These are phyloP conservation scores for Aphis craccivora DNA, from an alignment of 1,140 invertebrate species.

Conservation along the genomic window DNA sequence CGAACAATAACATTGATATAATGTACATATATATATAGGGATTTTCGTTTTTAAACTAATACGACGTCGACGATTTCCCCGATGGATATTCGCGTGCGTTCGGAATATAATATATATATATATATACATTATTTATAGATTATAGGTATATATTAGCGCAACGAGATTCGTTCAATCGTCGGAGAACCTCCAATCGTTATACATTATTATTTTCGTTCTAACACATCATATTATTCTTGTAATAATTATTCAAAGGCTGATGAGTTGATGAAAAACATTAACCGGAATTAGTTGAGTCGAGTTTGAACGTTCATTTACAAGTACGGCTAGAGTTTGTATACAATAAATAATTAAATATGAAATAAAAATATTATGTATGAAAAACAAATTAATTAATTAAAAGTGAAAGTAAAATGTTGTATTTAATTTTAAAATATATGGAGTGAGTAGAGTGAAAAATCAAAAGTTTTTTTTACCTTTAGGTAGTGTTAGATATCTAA, in stretches of 20 bases:
- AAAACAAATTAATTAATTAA: too few relatives aligned
- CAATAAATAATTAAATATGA: too few relatives aligned
- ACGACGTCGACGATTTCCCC: conserved; percentile 12
- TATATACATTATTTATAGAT: too few relatives aligned
- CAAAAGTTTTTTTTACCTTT: too few relatives aligned
- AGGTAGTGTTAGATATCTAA: too few relatives aligned
- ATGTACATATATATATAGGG: background rate
- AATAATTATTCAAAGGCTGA: background rate
- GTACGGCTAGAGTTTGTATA: too few relatives aligned
- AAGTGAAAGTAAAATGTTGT: background rate
- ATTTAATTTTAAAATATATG: background rate
- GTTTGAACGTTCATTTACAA: too few relatives aligned
- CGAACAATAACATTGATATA: background rate
- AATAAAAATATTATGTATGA: background rate
- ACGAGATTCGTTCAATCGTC: background rate
- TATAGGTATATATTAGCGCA: background rate
- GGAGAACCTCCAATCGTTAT: background rate
- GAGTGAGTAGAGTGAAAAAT: too few relatives aligned
- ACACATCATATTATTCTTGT: background rate
- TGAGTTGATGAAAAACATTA: background rate
- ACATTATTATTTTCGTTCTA: background rate
- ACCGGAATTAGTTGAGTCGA: too few relatives aligned
- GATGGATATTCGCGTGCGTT: conserved; percentile 9
- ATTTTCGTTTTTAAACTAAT: conserved; percentile 34
- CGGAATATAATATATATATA: too few relatives aligned